These are phyloP conservation scores for Scaptomyza graminum DNA, from an alignment of 1,140 invertebrate species.

Conservation along the genomic window DNA sequence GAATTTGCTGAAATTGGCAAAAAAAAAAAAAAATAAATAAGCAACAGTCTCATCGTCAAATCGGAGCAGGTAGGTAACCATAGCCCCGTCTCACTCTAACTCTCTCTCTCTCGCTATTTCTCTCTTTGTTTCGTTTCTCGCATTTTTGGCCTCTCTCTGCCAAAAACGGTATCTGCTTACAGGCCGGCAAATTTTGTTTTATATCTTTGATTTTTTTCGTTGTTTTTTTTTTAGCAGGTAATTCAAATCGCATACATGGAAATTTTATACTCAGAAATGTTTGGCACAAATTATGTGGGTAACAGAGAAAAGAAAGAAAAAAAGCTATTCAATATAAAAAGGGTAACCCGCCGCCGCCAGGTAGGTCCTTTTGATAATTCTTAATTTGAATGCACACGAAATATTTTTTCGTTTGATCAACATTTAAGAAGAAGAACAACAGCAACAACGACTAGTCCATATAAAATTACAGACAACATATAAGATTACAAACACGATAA, in stretches of 20 bases:
- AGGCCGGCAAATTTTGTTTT: conserved; percentile 60
- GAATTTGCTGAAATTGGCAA: conserved; percentile 77
- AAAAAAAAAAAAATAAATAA: conserved; percentile 51
- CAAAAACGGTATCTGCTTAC: conserved; percentile 77
- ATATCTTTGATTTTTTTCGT: conserved; percentile 11
- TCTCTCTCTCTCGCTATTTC: background rate
- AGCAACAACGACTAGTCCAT: conserved; percentile 53
- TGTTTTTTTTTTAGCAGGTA: conserved; percentile 45
- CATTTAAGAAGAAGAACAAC: conserved; percentile 31
- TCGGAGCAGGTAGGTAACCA: conserved; percentile 42
- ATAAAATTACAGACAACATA: conserved; percentile 68
- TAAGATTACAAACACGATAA: conserved; percentile 58
- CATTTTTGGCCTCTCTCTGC: conserved; percentile 3
- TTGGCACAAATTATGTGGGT: conserved; percentile 65
- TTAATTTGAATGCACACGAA: conserved; percentile 61
- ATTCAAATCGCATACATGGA: conserved; percentile 71
- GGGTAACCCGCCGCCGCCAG: conserved; percentile 36
- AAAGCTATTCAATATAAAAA: conserved; percentile 27
- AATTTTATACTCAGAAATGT: conserved; percentile 58
- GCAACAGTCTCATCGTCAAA: conserved; percentile 18
- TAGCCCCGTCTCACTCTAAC: conserved; percentile 3
- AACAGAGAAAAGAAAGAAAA: conserved; percentile 6
- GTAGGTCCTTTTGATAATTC: conserved; percentile 68
- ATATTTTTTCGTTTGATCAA: conserved; percentile 45
- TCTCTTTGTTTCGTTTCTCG: conserved; percentile 31